Conservation (phyloP, 2,113 vertebrate genomes). For the Siphamia tubifer region DNA sequence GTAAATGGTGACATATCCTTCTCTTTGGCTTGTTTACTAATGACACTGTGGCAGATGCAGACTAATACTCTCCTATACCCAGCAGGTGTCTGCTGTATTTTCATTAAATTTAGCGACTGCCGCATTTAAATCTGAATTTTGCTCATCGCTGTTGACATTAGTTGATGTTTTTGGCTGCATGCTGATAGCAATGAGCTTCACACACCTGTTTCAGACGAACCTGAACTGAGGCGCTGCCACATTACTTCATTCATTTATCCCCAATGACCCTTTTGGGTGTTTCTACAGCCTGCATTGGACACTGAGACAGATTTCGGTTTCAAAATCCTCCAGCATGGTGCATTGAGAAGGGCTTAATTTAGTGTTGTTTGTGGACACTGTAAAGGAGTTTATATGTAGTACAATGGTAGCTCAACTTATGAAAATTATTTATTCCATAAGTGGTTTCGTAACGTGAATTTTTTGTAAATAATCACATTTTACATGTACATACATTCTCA, state of each 20-base stretch:
- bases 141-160: constrained; percentile 39
- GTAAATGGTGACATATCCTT: neutral
- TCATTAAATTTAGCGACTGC: constrained; percentile 37
- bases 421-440: too few relatives aligned
- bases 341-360: constrained; percentile 7
- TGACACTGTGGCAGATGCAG: constrained; percentile 14
- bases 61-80: constrained; percentile 17
- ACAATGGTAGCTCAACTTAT: too few relatives aligned
- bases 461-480: too few relatives aligned
- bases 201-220: constrained; percentile 34
- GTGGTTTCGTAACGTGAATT: too few relatives aligned
- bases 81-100: constrained; percentile 36
- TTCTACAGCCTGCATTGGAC: neutral
- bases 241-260: neutral
- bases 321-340: neutral
- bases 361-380: too few relatives aligned
- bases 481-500: too few relatives aligned
- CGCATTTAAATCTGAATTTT: constrained; percentile 31
- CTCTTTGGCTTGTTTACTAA: constrained; percentile 2
- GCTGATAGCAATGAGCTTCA: constrained; percentile 11
- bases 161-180: constrained; percentile 42
- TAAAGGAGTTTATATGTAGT: too few relatives aligned
- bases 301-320: neutral
- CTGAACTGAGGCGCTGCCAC: neutral
- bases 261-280: neutral